Base-by-base conservation (phyloP, 2,888 invertebrate genomes). In the Oscheius sp. region DNA sequence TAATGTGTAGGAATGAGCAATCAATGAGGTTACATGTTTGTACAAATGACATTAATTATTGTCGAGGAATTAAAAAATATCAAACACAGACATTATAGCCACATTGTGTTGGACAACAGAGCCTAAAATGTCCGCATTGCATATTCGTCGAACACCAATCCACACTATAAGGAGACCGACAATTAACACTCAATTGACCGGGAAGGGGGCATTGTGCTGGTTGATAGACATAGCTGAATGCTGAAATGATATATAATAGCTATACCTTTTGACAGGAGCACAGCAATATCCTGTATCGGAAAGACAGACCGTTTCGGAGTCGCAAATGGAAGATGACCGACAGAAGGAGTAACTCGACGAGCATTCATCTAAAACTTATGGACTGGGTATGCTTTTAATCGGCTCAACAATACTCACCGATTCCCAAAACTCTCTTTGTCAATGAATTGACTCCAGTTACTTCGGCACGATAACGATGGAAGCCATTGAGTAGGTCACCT, bases 1-100 rank as follows among this genome's bases (percentile, higher is more conserved):
- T 41, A 20, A 41, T 41, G 12, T 20, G 4, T 41, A 20, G 32
- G 33, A 54, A 54, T 32, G 54, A 54, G 33, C 24, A 57, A 57
- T 57, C 57, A 57, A 57, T 57, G 57, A 57, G 41, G 57, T 57
- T 24, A 22, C 30, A n/a, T 59, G 59, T 59, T 59, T 59, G 59
- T 59, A 59, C 59, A 44, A 28, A 44, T 59, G 59, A 59, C 44
- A 59, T 44, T n/a, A 30, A 59, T 41, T 54, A 9, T 12, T 20
- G 33, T 24, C 33, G n/a, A 33, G 33, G 33, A 17, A 26, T 17
- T 14, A 26, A 6, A 12, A 20, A 14, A n/a, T 20, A 44, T 62
- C 30, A 62, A 20, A 62, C 47, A 62, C 62, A 62, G 20, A 62
- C 28, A 45, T 62, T 62, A 33, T 62, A 62, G 12, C 47, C 62